These are phyloP conservation scores for Crossaster papposus DNA, from an alignment of 53 echinoderm and acorn worm genomes.

Conservation along the genomic window DNA sequence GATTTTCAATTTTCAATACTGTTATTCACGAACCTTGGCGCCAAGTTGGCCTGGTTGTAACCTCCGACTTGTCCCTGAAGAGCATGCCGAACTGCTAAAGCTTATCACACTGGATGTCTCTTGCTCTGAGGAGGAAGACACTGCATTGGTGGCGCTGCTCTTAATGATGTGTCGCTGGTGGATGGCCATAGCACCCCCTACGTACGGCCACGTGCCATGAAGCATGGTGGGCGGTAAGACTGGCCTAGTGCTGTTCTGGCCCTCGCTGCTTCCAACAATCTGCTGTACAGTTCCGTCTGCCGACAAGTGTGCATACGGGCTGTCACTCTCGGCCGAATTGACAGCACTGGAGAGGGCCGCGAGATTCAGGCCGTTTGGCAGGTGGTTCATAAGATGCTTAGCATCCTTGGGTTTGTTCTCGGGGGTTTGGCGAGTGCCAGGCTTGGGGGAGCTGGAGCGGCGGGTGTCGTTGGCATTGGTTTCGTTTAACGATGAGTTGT, in stretches of 20 bases:
- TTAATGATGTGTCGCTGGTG: slow-evolving; percentile 53
- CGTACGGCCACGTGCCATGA: slow-evolving; percentile 82
- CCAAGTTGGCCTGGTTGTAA: slow-evolving; percentile 74
- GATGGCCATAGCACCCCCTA: slow-evolving; percentile 54
- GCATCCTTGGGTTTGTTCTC: slow-evolving; percentile 57
- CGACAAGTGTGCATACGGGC: slow-evolving; percentile 83
- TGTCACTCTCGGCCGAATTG: slow-evolving; percentile 52
- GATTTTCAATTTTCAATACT: neutral
- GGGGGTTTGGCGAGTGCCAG: slow-evolving; percentile 25
- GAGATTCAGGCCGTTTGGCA: slow-evolving; percentile 15
- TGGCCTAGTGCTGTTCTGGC: slow-evolving; percentile 21
- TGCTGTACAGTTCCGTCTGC: slow-evolving; percentile 84
- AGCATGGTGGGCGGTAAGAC: slow-evolving; percentile 75
- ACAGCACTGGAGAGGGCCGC: neutral
- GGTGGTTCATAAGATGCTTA: slow-evolving; percentile 29
- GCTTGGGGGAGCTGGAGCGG: slow-evolving; percentile 22
- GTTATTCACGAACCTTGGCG: slow-evolving; percentile 74
- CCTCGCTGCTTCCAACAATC: slow-evolving; percentile 30
- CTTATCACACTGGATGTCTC: slow-evolving; percentile 97
- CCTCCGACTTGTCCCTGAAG: slow-evolving; percentile 74
- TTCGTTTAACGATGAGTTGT: slow-evolving; percentile 28
- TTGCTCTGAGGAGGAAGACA: slow-evolving; percentile 65
- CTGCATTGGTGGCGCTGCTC: slow-evolving; percentile 25
- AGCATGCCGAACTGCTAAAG: slow-evolving; percentile 92
- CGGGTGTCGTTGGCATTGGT: slow-evolving; percentile 51